Base-by-base conservation (phyloP, 1,140 invertebrate species). In the Drosophila ohnishii region DNA sequence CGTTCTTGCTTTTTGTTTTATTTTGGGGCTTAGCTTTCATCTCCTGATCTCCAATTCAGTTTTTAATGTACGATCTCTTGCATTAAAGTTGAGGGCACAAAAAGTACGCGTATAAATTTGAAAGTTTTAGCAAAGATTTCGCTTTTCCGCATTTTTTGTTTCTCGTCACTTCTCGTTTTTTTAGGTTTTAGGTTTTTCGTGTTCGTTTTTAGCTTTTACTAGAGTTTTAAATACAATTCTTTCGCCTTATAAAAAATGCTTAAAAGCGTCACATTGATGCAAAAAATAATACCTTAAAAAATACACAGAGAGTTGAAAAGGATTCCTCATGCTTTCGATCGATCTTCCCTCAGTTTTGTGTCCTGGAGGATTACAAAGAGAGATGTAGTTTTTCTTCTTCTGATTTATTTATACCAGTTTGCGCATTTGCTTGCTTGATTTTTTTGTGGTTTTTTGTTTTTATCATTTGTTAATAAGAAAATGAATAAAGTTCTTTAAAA, bases 401-500 rank as follows among this genome's bases (percentile, higher is more conserved):
- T 65, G 45, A 73, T 59, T 79, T 75, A 62, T 64, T 57, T 50
- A 69, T 77, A 42, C 59, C 59, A 65, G 45, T 71, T 80, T 66
- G 78, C 66, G 76, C 77, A 59, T 62, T 66, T 75, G 56, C 61
- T 76, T 55, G 57, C 51, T 69, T 76, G 22, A 56, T 73, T 67
- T 50, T 55, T 53, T 57, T 75, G 28, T 72, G 37, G 53, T 45
- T 78, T 74, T 78, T 67, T 5, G 45, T 51, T 78, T 59, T 78
- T 75, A 81, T 84, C 67, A 70, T 81, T 86, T 81, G 69, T 78
- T 81, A 65, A 85, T 71, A 76, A 72, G 71, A 80, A 90, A 90
- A 80, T 82, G 56, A 86, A 87, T 90, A 75, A 87, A 83, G 71
- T 84, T 90, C 79, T 89, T 90, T 90, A 83, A 90, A 90, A 90